A percentile compares a stretch with the other conserved stretches of the same genome.
Evolutionary conservation across 35 echinoderm and acorn worm species (phyloP).

Genomic region (Apostichopus parvimensis): DNA sequence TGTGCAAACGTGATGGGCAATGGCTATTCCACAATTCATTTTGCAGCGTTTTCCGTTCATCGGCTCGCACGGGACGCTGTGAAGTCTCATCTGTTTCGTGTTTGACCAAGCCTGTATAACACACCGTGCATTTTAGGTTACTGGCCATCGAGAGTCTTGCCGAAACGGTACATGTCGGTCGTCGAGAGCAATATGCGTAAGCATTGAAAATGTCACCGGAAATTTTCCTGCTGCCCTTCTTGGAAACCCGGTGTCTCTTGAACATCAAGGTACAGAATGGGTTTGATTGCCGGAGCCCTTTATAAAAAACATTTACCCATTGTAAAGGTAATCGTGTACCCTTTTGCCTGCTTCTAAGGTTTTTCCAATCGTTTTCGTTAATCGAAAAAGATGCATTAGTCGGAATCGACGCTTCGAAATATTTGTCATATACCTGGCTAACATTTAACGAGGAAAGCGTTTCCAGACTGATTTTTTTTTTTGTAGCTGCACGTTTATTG

Average conservation of each 20-base stretch:
- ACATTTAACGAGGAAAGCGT: background rate
- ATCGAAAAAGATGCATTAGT: background rate
- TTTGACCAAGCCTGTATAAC: background rate
- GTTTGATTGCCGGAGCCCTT: background rate
- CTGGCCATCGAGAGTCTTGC: background rate
- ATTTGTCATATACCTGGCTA: background rate
- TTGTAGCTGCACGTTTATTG: too few species aligned
- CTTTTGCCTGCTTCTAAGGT: background rate
- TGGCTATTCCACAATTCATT: background rate
- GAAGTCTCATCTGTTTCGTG: conserved; percentile 16
- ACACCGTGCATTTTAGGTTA: background rate
- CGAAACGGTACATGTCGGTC: conserved; percentile 3
- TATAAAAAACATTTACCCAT: background rate
- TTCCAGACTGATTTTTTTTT: background rate
- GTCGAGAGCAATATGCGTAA: conserved; percentile 2
- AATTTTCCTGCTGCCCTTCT: background rate
- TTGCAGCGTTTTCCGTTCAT: conserved; percentile 6
- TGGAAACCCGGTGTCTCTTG: background rate
- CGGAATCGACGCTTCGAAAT: background rate
- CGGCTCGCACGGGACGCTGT: background rate
- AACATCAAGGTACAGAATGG: conserved; percentile 21
- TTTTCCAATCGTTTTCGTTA: background rate
- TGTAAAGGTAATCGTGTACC: background rate
- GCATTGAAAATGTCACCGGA: too few species aligned
- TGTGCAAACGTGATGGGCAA: background rate